Evolutionary conservation across 2,113 vertebrate species (phyloP), one percentile per base, ranked within the genome.

Genomic region (Motacilla alba): DNA sequence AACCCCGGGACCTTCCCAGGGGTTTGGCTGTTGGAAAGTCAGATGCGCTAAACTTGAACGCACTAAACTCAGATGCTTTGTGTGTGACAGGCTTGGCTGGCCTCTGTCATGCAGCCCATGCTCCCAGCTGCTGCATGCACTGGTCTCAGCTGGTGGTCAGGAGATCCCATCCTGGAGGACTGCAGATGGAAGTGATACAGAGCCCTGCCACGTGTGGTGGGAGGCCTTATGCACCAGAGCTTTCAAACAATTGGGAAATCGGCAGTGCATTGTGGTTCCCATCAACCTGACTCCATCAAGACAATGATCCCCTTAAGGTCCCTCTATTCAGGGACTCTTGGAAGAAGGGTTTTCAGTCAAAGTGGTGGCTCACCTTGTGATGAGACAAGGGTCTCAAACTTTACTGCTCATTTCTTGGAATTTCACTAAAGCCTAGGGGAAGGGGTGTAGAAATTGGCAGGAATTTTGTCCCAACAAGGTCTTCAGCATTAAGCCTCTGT

Each of bases 241-340:
- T 63, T 81, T 33, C 31, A 74, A 44, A 43, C n/a, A 50, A 16
- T 0, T 50, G 55, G 11, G 33, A 76, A 85, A 21, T 1, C 7
- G 30, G 19, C 47, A 84, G 24, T 13, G 35, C 13, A 3, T 14
- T 2, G 22, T 8, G 7, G 13, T 21, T 91, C n/a, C n/a, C 31
- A 27, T 50, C n/a, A 30, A 19, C 30, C 44, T 41, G 20, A 75
- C 7, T 10, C 16, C n/a, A 28, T 13, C 15, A 69, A 53, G 22
- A 70, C 35, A 83, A 20, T 0, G 5, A 56, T 67, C 15, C 5
- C 37, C 11, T 64, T 44, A 53, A 15, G 0, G 0, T 7, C 35
- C 18, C n/a, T 59, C 31, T 75, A 5, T 43, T 26, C 50, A 56
- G 22, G 17, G 43, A 23, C 35, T 35, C 50, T 79, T 18, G 17